Evolutionary conservation across 2,888 invertebrate genomes (phyloP).

Genomic region (Nomada goodeniana): DNA sequence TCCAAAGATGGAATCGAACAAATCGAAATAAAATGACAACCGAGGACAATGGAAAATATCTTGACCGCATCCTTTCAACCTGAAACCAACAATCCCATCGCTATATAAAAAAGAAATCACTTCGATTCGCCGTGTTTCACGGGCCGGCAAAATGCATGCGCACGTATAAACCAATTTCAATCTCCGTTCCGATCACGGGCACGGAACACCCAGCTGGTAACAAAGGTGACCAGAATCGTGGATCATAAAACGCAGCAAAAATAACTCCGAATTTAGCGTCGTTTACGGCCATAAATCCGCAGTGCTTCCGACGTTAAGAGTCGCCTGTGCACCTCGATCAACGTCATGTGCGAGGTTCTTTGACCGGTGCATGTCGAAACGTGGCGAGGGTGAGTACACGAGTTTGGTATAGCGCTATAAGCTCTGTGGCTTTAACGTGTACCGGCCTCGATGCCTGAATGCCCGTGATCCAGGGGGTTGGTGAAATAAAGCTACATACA

Average conservation of each 20-base stretch:
- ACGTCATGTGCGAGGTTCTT: conserved; percentile 34
- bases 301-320: conserved; percentile 60
- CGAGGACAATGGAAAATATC: too few species aligned
- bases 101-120: neutral
- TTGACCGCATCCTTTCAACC: too few species aligned
- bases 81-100: too few species aligned
- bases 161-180: conserved; percentile 5
- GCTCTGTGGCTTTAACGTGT: conserved; percentile 36
- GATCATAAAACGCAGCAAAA: conserved; percentile 51
- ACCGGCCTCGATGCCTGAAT: conserved; percentile 15
- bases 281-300: conserved; percentile 54
- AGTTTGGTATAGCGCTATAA: conserved; percentile 30
- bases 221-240: conserved; percentile 53
- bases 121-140: neutral
- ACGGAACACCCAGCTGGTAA: conserved; percentile 23
- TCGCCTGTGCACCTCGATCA: conserved; percentile 50
- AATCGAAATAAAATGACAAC: neutral
- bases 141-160: neutral
- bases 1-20: neutral
- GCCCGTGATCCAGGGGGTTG: conserved; percentile 35
- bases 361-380: conserved; percentile 52
- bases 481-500: conserved; percentile 46
- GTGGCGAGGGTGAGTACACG: conserved; percentile 42
- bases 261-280: conserved; percentile 57
- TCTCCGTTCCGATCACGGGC: conserved; percentile 21